Base-by-base conservation (phyloP, 2,888 invertebrate species). In the Drosophila seclusa region DNA sequence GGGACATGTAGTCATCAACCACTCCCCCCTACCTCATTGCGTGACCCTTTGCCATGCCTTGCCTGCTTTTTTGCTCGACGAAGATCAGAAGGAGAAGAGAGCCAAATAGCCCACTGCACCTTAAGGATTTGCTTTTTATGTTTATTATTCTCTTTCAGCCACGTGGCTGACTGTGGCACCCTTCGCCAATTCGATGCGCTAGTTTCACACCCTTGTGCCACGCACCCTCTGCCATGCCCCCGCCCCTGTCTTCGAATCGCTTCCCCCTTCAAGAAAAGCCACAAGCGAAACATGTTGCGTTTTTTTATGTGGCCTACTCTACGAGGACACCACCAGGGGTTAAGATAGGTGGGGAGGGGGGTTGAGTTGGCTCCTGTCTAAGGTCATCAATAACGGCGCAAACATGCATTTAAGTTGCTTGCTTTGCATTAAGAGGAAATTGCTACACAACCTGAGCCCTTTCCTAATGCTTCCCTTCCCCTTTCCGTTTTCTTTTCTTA, bases 361-460 rank as follows among this genome's bases (percentile, higher is more conserved):
- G 52, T 49, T 63, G 53, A 32, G 42, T 13, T 27, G 58, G 38
- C 42, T 54, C 21, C 67, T 49, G 62, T 72, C 62, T 75, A 62
- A 83, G 89, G 82, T 89, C 90, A 90, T 90, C 90, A 90, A 90
- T 90, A 90, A 90, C 73, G 85, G 79, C 80, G 68, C 68, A 83
- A 83, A 82, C 80, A 83, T 78, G 72, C 70, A 83, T 79, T 81
- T 79, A 83, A 77, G 78, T 76, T 79, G 78, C 71, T 73, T 77
- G 72, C 79, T 73, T 78, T 82, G 64, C 82, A 82, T 82, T 82
- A 82, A 70, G 77, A 63, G 50, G 72, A 80, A 88, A 83, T 89
- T 87, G 85, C 78, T 77, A 85, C 81, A 82, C 78, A 87, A 75
- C 85, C 80, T 78, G 76, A 82, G 80, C 78, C 85, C 68, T 84